Evolutionary conservation across 1,140 invertebrate species (phyloP).

Genomic region (Cylas formicarius): DNA sequence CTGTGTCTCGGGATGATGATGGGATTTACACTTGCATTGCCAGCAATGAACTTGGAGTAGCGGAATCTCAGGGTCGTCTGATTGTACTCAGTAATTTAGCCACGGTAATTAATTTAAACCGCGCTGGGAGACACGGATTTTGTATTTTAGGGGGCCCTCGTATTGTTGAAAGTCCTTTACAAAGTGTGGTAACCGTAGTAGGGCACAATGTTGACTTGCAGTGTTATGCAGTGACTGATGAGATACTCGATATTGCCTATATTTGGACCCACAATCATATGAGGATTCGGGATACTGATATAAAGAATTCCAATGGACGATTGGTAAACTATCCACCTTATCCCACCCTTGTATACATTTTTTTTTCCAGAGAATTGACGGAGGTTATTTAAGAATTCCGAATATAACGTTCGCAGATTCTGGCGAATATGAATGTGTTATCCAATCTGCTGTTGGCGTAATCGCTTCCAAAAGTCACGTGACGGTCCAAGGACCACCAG

Average conservation of each 20-base stretch:
- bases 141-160: slow-evolving; percentile 54
- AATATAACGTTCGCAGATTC: slow-evolving; percentile 79
- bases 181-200: slow-evolving; percentile 58
- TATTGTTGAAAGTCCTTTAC: slow-evolving; percentile 60
- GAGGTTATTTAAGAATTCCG: slow-evolving; percentile 67
- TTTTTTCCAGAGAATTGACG: slow-evolving; percentile 49
- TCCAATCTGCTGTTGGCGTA: slow-evolving; percentile 78
- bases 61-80: slow-evolving; percentile 71
- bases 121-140: slow-evolving; percentile 1
- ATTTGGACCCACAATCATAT: slow-evolving; percentile 86
- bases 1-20: slow-evolving; percentile 79
- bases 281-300: slow-evolving; percentile 59
- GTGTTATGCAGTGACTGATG: slow-evolving; percentile 74
- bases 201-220: slow-evolving; percentile 64
- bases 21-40: slow-evolving; percentile 86
- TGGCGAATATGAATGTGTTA: slow-evolving; percentile 82
- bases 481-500: slow-evolving; percentile 76
- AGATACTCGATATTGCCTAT: slow-evolving; percentile 79
- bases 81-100: slow-evolving; percentile 71
- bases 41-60: slow-evolving; percentile 72
- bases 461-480: slow-evolving; percentile 65
- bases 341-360: background rate
- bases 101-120: too few species aligned
- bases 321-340: slow-evolving; percentile 37
- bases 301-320: slow-evolving; percentile 46